Evolutionary conservation across 2,113 vertebrate genomes (phyloP), one percentile per base, ranked within the genome.

Genomic region (Petrocephalus zakoni): DNA sequence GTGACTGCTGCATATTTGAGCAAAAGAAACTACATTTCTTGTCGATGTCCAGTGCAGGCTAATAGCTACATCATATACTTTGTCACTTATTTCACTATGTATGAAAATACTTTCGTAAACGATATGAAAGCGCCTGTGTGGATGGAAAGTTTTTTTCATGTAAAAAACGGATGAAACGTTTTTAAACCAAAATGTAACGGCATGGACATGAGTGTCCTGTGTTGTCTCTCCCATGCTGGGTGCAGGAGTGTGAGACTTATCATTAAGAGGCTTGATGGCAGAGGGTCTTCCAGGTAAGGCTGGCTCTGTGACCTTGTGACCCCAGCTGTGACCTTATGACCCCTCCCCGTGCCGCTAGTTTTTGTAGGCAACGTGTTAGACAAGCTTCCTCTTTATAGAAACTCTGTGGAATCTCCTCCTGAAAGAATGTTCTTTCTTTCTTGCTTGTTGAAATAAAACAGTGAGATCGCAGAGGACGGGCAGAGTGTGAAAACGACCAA

Each of bases 231-330:
- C 95, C 95, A 95, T 95, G 94, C 94, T 95, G 91, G 94, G 93
- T 93, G 72, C 94, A 97, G 96, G 95, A 97, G 94, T 95, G 95
- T 97, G 95, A 97, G 96, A 95, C 95, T 97, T 94, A 95, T 94
- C 94, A 94, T 97, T 96, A 96, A 97, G 95, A 97, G 95, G 95
- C 94, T 97, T 97, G 95, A 97, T 96, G 95, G 94, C 93, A 97
- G 96, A 94, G 96, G 96, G 93, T 95, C 96, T 87, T 96, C 95
- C 95, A 97, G 97, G 97, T 97, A 97, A 97, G 97, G 29, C 64
- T 78, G 78, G 51, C 34, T 21, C 64, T 90, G 83, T 89, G 72
- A 88, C 89, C 75, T 51, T 58, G 91, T 94, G 82, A 94, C 91
- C 91, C 9, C 90, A 91, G 19, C 29, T 89, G 90, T 91, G 87